Evolutionary conservation across 1,140 invertebrate genomes (phyloP), one percentile per base, ranked within the genome.

Genomic region (Drosophila tristis): DNA sequence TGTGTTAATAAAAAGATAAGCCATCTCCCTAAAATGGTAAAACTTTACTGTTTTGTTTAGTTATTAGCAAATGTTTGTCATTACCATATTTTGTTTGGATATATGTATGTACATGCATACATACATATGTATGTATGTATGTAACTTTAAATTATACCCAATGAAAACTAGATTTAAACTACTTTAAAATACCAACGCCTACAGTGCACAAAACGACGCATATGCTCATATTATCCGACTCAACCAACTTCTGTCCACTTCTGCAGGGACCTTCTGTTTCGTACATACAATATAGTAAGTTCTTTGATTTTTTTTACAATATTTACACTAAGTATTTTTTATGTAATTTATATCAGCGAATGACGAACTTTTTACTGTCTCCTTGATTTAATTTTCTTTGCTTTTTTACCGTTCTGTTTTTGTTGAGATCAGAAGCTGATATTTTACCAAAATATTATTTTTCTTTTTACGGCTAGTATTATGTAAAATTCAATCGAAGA

Each of bases 241-340:
- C 31, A 35, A 35, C 31, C 9, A 2, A 31, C 9, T 11, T 50
- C 23, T 44, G 26, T 31, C 31, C 31, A 16, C 56, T 45, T 43
- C 54, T 50, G 49, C 25, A 43, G 43, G 8, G 31, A 35, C 9
- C 9, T 49, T 60, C 45, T 42, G 15, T 42, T 54, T 68, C 45
- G 15, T 68, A 58, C 59, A 54, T 64, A 64, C 60, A 43, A 60
- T 74, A 76, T 63, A 81, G 85, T 86, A 81, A 54, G 62, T 86
- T 64, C 63, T 81, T 71, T 66, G 60, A 61, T 65, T 72, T 48
- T 73, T 82, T 87, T 87, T 87, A 87, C 82, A 87, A 87, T 87
- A 87, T 87, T 87, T 87, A 87, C 82, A 87, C 82, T 87, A 87
- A 87, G 84, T 89, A 79, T 82, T 72, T 77, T 48, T 50, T 64